phyloP scores from a whole-genome alignment of 2,797 vertebrate species.

The Synaphobranchus kaupii region DNA sequence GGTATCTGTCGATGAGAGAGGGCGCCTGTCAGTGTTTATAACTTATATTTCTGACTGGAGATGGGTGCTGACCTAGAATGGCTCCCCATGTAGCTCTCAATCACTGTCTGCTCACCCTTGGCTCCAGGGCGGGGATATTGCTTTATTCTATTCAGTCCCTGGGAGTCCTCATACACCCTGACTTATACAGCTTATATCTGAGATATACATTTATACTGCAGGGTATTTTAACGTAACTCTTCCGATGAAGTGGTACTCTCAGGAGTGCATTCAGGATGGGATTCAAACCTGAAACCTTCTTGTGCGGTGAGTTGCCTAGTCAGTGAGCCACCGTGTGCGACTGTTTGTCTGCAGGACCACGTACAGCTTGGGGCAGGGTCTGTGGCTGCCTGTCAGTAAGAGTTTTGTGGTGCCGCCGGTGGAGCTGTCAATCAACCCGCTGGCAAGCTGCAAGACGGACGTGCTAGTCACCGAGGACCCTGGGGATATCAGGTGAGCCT shows the following conservation, averaged over 20 bases:
- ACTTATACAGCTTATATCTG: not conserved
- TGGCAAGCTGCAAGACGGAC: slow-evolving; percentile 98
- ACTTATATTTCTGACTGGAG: slow-evolving; percentile 52
- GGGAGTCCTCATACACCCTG: not conserved
- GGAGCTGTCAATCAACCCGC: slow-evolving; percentile 96
- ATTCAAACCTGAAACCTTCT: not conserved
- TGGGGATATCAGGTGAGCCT: slow-evolving; percentile 92
- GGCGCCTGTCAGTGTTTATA: slow-evolving; percentile 24
- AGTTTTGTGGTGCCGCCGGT: slow-evolving; percentile 97
- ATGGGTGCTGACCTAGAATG: slow-evolving; percentile 45
- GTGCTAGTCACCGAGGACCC: slow-evolving; percentile 96
- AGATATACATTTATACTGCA: not conserved
- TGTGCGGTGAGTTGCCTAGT: not conserved
- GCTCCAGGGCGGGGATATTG: not conserved
- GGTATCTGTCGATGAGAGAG: slow-evolving; percentile 47
- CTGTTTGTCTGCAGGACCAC: slow-evolving; percentile 78
- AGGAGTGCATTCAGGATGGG: not conserved
- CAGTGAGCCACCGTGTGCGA: not conserved
- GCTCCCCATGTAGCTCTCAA: slow-evolving; percentile 33
- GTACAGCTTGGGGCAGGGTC: slow-evolving; percentile 94
- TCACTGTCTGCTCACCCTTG: not conserved
- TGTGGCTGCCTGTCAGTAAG: slow-evolving; percentile 99
- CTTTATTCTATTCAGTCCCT: not conserved
- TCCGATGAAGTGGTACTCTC: not conserved
- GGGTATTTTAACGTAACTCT: not conserved